Evolutionary conservation across 1,140 invertebrate genomes (phyloP).

Genomic region (Mizuhopecten yessoensis): DNA sequence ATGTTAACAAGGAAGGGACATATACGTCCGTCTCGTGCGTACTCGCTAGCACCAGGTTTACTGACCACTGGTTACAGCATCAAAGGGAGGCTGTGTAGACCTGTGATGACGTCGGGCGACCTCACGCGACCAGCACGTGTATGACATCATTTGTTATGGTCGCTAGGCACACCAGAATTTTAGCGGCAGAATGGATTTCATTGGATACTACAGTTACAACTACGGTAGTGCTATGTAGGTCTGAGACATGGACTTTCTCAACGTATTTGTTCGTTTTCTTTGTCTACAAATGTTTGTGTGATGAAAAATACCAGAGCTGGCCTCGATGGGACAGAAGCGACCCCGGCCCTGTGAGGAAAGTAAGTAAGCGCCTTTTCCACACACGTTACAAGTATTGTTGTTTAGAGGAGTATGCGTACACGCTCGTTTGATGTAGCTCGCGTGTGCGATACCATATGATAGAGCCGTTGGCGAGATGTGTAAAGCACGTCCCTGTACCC

Average conservation of each 20-base stretch:
- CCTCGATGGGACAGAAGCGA: constrained; percentile 36
- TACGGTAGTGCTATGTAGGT: not conserved
- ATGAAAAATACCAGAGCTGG: constrained; percentile 33
- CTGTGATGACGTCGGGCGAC: constrained; percentile 10
- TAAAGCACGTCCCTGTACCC: constrained; percentile 29
- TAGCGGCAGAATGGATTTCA: constrained; percentile 12
- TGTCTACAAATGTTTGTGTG: constrained; percentile 26
- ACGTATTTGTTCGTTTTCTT: not conserved
- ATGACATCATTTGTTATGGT: constrained; percentile 39
- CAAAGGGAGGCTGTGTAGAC: constrained; percentile 22
- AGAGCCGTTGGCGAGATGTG: not conserved
- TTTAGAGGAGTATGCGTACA: not conserved
- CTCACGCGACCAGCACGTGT: constrained; percentile 29
- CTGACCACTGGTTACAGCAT: not conserved
- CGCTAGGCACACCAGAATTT: constrained; percentile 31
- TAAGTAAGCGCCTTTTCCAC: constrained; percentile 23
- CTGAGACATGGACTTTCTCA: constrained; percentile 6
- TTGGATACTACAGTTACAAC: not conserved
- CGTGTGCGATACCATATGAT: constrained; percentile 23
- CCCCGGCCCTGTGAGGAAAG: constrained; percentile 23
- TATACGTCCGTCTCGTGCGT: not conserved
- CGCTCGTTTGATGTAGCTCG: constrained; percentile 11
- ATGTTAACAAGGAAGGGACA: not conserved
- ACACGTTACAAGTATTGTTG: constrained; percentile 29
- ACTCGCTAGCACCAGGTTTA: not conserved